Evolutionary conservation across 2,888 invertebrate species (phyloP).

Genomic region (Metopia argyrocephala): DNA sequence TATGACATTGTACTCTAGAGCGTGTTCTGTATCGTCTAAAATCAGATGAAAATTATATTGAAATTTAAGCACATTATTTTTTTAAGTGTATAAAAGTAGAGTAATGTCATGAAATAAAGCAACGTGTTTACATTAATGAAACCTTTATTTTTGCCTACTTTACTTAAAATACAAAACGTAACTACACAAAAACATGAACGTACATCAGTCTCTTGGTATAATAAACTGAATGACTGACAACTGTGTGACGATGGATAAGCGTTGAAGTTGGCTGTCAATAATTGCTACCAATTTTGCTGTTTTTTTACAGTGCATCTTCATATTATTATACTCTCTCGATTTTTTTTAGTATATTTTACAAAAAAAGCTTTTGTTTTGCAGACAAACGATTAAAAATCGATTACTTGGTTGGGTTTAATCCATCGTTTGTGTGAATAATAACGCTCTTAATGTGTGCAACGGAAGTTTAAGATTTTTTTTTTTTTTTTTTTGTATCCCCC

Average conservation of each 20-base stretch:
- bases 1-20: too few relatives aligned
- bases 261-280: slow-evolving; percentile 64
- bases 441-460: slow-evolving; percentile 60
- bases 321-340: too few relatives aligned
- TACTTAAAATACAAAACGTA: neutral
- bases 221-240: slow-evolving; percentile 54
- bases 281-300: slow-evolving; percentile 60
- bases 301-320: too few relatives aligned
- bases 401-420: slow-evolving; percentile 64
- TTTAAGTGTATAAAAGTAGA: slow-evolving; percentile 24
- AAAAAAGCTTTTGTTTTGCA: too few relatives aligned
- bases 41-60: too few relatives aligned
- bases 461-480: slow-evolving; percentile 49
- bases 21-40: too few relatives aligned
- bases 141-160: slow-evolving; percentile 11
- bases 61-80: neutral
- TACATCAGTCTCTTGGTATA: slow-evolving; percentile 5
- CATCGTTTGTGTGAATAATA: slow-evolving; percentile 61
- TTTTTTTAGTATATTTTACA: too few relatives aligned
- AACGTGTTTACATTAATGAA: slow-evolving; percentile 8
- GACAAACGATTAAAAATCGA: slow-evolving; percentile 68
- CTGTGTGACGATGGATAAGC: slow-evolving; percentile 61
- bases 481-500: neutral
- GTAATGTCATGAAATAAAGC: neutral
- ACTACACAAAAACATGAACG: slow-evolving; percentile 5